Percentiles rank a stretch among this genome's conserved stretches.
These are phyloP conservation scores for Cyprinodon brontotheroides DNA, from an alignment of 2,113 vertebrate species.

Conservation along the genomic window DNA sequence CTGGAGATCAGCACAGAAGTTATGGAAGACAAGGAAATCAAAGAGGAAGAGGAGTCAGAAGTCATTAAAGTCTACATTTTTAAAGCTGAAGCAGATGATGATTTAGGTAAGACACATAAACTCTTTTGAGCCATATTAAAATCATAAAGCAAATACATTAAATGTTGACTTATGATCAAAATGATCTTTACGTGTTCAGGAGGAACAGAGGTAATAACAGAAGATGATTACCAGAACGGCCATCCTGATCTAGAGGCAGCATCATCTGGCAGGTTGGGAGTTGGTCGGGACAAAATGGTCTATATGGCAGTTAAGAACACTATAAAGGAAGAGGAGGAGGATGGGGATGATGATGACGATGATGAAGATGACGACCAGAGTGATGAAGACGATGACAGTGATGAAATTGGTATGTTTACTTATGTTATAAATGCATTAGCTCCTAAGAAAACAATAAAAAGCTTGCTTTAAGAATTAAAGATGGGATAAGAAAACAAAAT, in stretches of 20 bases:
- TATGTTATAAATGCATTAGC: not conserved
- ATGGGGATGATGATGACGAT: conserved; percentile 83
- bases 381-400: conserved; percentile 63
- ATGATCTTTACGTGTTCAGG: conserved; percentile 76
- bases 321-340: conserved; percentile 88
- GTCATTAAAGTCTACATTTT: conserved; percentile 99
- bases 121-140: no score
- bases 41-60: conserved; percentile 94
- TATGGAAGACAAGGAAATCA: conserved; percentile 89
- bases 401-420: conserved; percentile 68
- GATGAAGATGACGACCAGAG: conserved; percentile 79
- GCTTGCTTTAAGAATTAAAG: no score
- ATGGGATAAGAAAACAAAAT: no score
- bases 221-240: conserved; percentile 94
- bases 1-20: conserved; percentile 95
- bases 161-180: not conserved
- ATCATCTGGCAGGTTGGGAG: conserved; percentile 86
- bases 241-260: conserved; percentile 92
- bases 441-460: no score
- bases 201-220: conserved; percentile 95
- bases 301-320: conserved; percentile 98
- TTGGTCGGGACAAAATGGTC: conserved; percentile 97
- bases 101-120: conserved; percentile 86
- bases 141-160: not conserved
- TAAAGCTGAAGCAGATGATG: conserved; percentile 98